A percentile compares a stretch with the other conserved stretches of the same genome.
Conservation (phyloP, 2,113 vertebrate genomes). For the Xenopus laevis region DNA sequence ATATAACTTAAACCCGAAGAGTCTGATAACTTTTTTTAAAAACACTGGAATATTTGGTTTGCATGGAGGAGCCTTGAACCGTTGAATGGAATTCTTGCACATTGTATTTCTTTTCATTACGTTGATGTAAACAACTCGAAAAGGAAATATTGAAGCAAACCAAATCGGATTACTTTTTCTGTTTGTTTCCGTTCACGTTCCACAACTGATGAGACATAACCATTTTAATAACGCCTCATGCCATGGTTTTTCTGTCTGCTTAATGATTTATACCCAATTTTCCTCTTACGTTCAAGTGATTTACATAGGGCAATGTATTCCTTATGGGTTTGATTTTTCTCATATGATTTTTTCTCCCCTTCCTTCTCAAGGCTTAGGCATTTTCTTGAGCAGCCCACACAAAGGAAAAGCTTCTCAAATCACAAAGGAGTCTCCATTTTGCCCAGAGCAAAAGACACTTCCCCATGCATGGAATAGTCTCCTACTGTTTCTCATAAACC, state of each 20-base stretch:
- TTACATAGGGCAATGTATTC: conserved; percentile 29
- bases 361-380: conserved; percentile 69
- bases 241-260: conserved; percentile 1
- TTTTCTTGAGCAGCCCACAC: conserved; percentile 63
- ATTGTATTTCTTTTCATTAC: too few species aligned
- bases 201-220: not conserved
- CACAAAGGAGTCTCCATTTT: conserved; percentile 62
- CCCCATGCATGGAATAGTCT: conserved; percentile 60
- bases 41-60: not conserved
- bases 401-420: conserved; percentile 62
- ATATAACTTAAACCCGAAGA: not conserved
- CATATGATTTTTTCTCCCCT: conserved; percentile 62
- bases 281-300: not conserved
- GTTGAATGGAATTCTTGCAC: too few species aligned
- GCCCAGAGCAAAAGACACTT: conserved; percentile 70
- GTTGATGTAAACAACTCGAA: not conserved
- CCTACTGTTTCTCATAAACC: conserved; percentile 74
- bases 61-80: too few species aligned
- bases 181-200: not conserved
- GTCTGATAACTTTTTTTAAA: not conserved
- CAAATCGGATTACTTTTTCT: not conserved
- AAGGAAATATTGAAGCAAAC: not conserved
- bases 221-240: not conserved
- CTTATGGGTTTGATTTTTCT: conserved; percentile 20
- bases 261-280: not conserved